Evolutionary conservation across 2,888 invertebrate genomes (phyloP).

Genomic region (Caprella mutica): DNA sequence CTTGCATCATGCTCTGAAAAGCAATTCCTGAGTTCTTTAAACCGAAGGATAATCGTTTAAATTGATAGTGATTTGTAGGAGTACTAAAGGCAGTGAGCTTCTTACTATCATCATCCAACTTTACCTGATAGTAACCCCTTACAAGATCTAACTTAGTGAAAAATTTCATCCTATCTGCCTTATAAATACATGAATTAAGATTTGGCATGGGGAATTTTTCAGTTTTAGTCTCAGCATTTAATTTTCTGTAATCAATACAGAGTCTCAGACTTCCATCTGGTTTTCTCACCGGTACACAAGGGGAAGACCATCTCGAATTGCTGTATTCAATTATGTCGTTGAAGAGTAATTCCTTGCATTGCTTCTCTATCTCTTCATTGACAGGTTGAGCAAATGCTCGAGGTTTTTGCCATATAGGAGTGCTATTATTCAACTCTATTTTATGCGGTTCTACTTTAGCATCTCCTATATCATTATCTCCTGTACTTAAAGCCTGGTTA

Average conservation of each 20-base stretch:
- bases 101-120: not conserved
- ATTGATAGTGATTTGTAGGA: not conserved
- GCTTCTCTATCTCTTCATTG: too few relatives aligned
- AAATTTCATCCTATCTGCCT: not conserved
- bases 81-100: not conserved
- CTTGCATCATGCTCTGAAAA: not conserved
- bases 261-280: too few relatives aligned
- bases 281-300: too few relatives aligned
- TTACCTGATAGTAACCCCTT: not conserved
- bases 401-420: too few relatives aligned
- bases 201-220: not conserved
- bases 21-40: not conserved
- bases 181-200: not conserved
- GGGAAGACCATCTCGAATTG: too few relatives aligned
- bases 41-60: not conserved
- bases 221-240: not conserved
- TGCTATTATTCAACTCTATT: too few relatives aligned
- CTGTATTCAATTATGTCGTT: too few relatives aligned
- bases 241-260: not conserved
- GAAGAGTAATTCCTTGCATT: too few relatives aligned
- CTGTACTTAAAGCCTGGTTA: too few relatives aligned
- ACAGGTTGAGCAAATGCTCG: too few relatives aligned
- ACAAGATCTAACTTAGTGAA: not conserved
- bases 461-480: too few relatives aligned
- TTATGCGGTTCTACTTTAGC: too few relatives aligned